Evolutionary conservation across 2,888 invertebrate genomes (phyloP).

Genomic region (Nemotelus pantherinus): DNA sequence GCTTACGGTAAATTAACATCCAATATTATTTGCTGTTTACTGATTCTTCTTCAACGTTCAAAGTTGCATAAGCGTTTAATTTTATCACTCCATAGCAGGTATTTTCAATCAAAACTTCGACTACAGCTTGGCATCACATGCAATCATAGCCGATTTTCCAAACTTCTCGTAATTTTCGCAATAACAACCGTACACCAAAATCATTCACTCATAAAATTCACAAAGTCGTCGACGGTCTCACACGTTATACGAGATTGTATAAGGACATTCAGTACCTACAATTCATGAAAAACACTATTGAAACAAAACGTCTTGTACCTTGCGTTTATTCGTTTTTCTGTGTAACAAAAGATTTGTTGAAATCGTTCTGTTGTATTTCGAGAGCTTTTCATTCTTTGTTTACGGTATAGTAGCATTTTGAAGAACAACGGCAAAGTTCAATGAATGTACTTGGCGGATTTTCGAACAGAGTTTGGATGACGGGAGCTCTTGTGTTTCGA

Average conservation of each 20-base stretch:
- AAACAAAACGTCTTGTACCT: conserved; percentile 43
- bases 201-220: too few relatives aligned
- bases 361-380: conserved; percentile 48
- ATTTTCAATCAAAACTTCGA: too few relatives aligned
- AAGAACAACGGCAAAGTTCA: conserved; percentile 34
- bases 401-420: conserved; percentile 36
- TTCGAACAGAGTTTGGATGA: not conserved
- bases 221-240: too few relatives aligned
- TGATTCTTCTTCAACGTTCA: too few relatives aligned
- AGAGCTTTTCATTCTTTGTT: conserved; percentile 42
- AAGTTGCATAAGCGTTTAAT: too few relatives aligned
- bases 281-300: conserved; percentile 31
- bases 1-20: too few relatives aligned
- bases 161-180: too few relatives aligned
- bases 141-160: too few relatives aligned
- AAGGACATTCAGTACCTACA: conserved; percentile 10
- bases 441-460: conserved; percentile 19
- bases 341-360: conserved; percentile 46
- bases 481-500: not conserved
- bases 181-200: too few relatives aligned
- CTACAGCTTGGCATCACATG: too few relatives aligned
- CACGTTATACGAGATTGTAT: not conserved
- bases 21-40: too few relatives aligned
- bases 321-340: conserved; percentile 43
- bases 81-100: too few relatives aligned